Evolutionary conservation across 1,140 invertebrate species (phyloP), one percentile per base, ranked within the genome.

Genomic region (Magallana angulata): DNA sequence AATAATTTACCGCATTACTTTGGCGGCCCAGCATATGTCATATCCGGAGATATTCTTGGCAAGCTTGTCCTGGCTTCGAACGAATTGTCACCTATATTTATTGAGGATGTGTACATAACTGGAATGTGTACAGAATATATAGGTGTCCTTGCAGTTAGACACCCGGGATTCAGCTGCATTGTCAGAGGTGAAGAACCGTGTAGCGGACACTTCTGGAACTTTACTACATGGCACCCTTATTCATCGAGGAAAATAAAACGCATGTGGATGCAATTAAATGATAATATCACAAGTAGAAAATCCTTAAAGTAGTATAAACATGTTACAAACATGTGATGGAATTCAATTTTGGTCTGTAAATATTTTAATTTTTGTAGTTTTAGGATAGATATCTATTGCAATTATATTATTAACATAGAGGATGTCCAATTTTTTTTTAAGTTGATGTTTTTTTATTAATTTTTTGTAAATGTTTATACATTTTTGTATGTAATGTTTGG

Each of bases 41-140:
- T 82, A 1, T 9, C 81, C 57, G 48, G 48, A 0, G 81, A 82
- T 57, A 82, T 82, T 57, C 14, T 82, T 8, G 18, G 36, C 0
- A 11, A 82, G 8, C 57, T 82, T n/a, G 57, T 57, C 18, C n/a
- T 58, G n/a, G 81, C 81, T n/a, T 9, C 81, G 7, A n/a, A n/a
- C 8, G 0, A 1, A 12, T n/a, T 24, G 57, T 56, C 36, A 24
- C 7, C 12, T 8, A 58, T 82, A 57, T 58, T 58, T n/a, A 18
- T 82, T 7, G 81, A 82, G 81, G 81, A 82, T 82, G 16, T 82
- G 1, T 82, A 57, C 48, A 58, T 82, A 3, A 82, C 18, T 9
- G 81, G 81, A 82, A 56, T 82, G 9, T 82, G 81, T 24, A 82
- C 56, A 57, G 9, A 16, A 82, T 18, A 82, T n/a, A 82, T 82